Conservation (phyloP, 2,888 invertebrate genomes). For the Pteria penguin region DNA sequence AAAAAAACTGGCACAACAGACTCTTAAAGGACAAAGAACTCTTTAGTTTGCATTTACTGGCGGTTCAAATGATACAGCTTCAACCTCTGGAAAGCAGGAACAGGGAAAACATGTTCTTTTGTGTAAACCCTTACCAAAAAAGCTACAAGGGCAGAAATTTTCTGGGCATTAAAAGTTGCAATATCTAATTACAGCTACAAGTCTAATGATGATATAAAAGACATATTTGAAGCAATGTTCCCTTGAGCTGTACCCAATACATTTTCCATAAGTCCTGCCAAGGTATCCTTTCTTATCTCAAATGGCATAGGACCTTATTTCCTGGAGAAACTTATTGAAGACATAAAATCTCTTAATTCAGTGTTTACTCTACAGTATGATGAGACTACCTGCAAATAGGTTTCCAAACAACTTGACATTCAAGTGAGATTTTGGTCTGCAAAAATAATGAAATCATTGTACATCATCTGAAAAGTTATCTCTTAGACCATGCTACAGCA, state of each 20-base stretch:
- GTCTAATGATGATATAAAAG: constrained; percentile 10
- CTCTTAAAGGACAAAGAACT: too few species aligned
- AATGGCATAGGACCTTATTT: constrained; percentile 22
- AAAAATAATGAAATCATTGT: constrained; percentile 16
- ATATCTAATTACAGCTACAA: neutral
- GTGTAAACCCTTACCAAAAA: neutral
- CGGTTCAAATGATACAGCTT: too few species aligned
- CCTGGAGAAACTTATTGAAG: neutral
- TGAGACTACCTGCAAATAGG: constrained; percentile 21
- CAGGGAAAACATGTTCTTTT: neutral
- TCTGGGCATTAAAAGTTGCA: neutral
- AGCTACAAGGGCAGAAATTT: neutral
- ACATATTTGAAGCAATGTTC: constrained; percentile 41
- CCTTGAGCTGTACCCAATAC: constrained; percentile 26
- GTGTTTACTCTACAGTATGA: constrained; percentile 26
- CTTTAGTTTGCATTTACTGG: too few species aligned
- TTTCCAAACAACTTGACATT: constrained; percentile 29
- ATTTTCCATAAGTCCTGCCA: constrained; percentile 44
- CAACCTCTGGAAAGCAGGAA: too few species aligned
- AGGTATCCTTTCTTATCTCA: constrained; percentile 41
- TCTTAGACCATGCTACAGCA: constrained; percentile 35
- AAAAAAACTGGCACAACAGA: neutral
- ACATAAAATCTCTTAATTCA: neutral
- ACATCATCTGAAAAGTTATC: constrained; percentile 20
- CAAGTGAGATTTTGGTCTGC: constrained; percentile 25